phyloP scores from a whole-genome alignment of 2,797 vertebrate species.

The Phrynocephalus forsythii region DNA sequence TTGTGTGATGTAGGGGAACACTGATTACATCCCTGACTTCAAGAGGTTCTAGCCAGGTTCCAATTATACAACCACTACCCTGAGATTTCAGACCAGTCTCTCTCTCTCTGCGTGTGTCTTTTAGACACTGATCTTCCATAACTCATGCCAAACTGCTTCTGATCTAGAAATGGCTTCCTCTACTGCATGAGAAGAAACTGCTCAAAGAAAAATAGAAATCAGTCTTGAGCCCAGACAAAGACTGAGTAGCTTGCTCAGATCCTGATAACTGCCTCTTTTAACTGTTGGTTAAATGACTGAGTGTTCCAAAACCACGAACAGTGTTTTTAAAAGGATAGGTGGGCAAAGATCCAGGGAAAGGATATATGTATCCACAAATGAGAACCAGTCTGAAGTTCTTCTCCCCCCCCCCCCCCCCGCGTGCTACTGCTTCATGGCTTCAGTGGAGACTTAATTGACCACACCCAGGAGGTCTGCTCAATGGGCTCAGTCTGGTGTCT shows the following conservation, averaged over 20 bases:
- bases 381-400: neutral
- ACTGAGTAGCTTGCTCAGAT: neutral
- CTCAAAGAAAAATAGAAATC: neutral
- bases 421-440: neutral
- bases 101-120: too few relatives aligned
- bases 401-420: too few relatives aligned
- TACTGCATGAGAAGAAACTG: neutral
- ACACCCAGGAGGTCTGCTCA: neutral
- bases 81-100: neutral
- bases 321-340: neutral
- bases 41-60: neutral
- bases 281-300: conserved; percentile 62
- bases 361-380: neutral
- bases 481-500: neutral
- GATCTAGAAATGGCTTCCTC: neutral
- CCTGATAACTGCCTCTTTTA: conserved; percentile 53
- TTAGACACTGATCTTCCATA: neutral
- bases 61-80: neutral
- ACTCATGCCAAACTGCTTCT: neutral
- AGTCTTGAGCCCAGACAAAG: neutral
- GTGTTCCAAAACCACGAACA: conserved; percentile 72
- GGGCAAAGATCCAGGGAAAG: neutral
- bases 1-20: neutral
- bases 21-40: neutral
- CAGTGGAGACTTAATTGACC: neutral